Conservation (phyloP, 30 jellyfish, hydroid and myxozoan species). For the Aurelia coerulea region DNA sequence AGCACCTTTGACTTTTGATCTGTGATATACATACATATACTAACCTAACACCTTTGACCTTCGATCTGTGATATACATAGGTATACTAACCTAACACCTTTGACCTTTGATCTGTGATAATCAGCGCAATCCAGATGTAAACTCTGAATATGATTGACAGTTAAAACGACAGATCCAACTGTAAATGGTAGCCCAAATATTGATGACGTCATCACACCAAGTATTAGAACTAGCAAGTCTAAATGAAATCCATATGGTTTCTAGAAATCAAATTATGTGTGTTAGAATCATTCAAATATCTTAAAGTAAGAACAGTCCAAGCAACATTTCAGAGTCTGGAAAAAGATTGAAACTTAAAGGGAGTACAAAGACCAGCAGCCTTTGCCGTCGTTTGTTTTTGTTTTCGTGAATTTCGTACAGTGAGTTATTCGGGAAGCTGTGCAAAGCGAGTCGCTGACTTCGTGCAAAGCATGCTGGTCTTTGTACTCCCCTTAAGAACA, state of each 20-base stretch:
- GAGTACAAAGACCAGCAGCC: no score
- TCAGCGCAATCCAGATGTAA: conserved; percentile 58
- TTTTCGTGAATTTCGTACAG: no score
- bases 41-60: not conserved
- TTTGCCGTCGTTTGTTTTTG: no score
- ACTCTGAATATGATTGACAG: conserved; percentile 77
- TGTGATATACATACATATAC: not conserved
- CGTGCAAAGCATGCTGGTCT: no score
- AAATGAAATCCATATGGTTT: conserved; percentile 84
- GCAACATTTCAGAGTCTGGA: no score
- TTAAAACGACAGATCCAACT: conserved; percentile 67
- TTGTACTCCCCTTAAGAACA: no score
- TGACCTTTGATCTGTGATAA: conserved; percentile 57
- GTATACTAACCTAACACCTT: conserved; percentile 46
- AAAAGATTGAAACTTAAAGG: no score
- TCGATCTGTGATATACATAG: not conserved
- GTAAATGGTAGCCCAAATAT: conserved; percentile 88
- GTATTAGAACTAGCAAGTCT: conserved; percentile 57
- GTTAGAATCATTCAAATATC: no score
- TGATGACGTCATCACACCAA: conserved; percentile 66
- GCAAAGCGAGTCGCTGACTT: no score
- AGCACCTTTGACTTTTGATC: not conserved
- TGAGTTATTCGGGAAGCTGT: no score
- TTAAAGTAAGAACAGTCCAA: no score
- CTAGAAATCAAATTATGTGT: conserved; percentile 9